A percentile compares a stretch with the other conserved stretches of the same genome.
Conservation (phyloP, 2,113 vertebrate genomes). For the Phaethornis superciliosus region DNA sequence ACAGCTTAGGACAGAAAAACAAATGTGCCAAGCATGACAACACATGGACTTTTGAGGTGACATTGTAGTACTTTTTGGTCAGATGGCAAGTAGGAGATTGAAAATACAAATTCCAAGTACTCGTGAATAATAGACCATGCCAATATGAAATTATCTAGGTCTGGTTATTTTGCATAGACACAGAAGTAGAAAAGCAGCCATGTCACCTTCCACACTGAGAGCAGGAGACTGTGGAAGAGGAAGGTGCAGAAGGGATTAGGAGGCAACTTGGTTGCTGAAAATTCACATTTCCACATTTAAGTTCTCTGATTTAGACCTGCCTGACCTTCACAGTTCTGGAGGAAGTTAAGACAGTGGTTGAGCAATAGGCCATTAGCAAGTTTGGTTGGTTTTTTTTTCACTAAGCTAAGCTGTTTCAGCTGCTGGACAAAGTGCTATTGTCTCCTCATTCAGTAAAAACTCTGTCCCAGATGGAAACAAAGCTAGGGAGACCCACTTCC, state of each 20-base stretch:
- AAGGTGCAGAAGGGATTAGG: neutral
- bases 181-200: neutral
- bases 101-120: neutral
- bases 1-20: neutral
- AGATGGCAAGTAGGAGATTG: neutral
- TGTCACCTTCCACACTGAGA: neutral
- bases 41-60: accelerated
- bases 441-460: conserved; percentile 23
- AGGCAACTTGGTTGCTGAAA: neutral
- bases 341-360: neutral
- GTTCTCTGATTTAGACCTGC: neutral
- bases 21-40: neutral
- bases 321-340: conserved; percentile 6
- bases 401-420: conserved; percentile 23
- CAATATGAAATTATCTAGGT: neutral
- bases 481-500: neutral
- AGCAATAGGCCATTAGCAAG: neutral
- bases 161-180: neutral
- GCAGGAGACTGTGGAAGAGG: neutral
- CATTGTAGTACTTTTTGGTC: neutral
- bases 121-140: neutral
- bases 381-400: neutral
- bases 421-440: conserved; percentile 46
- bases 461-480: neutral
- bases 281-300: neutral